Evolutionary conservation across 2,888 invertebrate species (phyloP), one percentile per base, ranked within the genome.

Genomic region (Harpalus rufipes): DNA sequence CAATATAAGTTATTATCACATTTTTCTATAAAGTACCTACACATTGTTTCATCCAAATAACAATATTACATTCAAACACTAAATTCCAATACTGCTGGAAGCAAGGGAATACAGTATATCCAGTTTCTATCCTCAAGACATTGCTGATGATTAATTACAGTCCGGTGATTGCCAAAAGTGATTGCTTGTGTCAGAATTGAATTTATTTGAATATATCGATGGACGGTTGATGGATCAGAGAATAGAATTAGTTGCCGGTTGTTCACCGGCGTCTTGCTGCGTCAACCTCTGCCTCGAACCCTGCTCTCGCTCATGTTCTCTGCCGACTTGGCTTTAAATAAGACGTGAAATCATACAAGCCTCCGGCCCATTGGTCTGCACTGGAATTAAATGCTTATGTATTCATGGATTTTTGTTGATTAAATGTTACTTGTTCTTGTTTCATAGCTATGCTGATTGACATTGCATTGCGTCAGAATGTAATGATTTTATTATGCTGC

Each of bases 151-250:
- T 82, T 82, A 82, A 82, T 82, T 44, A 82, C 59, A 58, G 14
- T 8, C 16, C 82, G 44, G 61, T 78, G 84, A 84, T 84, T 84
- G 84, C 84, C 78, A 84, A 84, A 84, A 65, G 65, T 84, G 84
- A 84, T 84, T 84, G 84, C 56, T 56, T 56, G 44, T 41, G 61
- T 78, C 63, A 78, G 78, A 84, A 84, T 82, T 84, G 84, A 84
- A 84, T 84, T 84, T 76, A 84, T 84, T 84, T 84, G 78, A 84
- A 84, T 84, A 78, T 76, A 76, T 76, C 76, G 76, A 76, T 63
- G 61, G 78, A 74, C 61, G 58, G 78, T 39, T 76, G 78, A 84
- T 84, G 84, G 51, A 78, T 78, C 78, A 76, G 44, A 78, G 83
- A 84, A 84, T 84, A 84, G 78, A 78, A 78, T 84, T 84, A 84